Percentiles rank a stretch among this genome's conserved stretches.
These are phyloP conservation scores for Drosophila paramelanica DNA, from an alignment of 2,888 invertebrate species.

Conservation along the genomic window DNA sequence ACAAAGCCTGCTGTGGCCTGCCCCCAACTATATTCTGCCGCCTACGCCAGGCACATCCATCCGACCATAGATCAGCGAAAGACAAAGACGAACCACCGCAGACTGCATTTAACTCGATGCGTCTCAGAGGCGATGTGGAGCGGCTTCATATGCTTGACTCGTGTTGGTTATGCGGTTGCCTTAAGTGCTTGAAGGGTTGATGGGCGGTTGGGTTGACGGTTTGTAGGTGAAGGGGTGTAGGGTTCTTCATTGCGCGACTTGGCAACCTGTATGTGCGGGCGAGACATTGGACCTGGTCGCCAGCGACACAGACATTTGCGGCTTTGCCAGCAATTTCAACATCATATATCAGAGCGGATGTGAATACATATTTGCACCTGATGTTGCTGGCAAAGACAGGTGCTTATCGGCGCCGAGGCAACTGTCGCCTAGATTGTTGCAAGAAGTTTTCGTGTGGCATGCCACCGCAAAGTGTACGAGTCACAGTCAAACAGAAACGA, in stretches of 20 bases:
- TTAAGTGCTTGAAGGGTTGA: constrained; percentile 58
- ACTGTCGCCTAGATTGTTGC: constrained; percentile 26
- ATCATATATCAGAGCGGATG: constrained; percentile 24
- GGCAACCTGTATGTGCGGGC: constrained; percentile 22
- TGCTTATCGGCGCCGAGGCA: constrained; percentile 30
- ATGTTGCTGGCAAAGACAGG: constrained; percentile 40
- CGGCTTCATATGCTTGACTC: constrained; percentile 54
- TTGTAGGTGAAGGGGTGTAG: constrained; percentile 3
- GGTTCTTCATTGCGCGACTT: constrained; percentile 21
- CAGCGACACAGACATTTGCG: constrained; percentile 43
- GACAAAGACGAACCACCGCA: constrained; percentile 49
- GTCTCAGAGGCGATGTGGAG: constrained; percentile 21
- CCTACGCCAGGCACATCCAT: background rate
- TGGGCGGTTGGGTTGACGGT: constrained; percentile 10
- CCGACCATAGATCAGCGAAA: constrained; percentile 31
- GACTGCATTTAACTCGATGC: constrained; percentile 27
- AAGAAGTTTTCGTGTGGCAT: constrained; percentile 37
- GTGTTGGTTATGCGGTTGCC: constrained; percentile 61
- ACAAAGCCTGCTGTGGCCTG: constrained; percentile 19
- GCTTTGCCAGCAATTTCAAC: constrained; percentile 35
- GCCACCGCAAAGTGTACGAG: constrained; percentile 63
- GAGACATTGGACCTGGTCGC: constrained; percentile 12
- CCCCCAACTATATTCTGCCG: background rate
- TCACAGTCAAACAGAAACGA: constrained; percentile 30
- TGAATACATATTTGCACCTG: constrained; percentile 32